These are phyloP conservation scores for Heliconius cydno DNA, from an alignment of 2,888 invertebrate species.

Conservation along the genomic window DNA sequence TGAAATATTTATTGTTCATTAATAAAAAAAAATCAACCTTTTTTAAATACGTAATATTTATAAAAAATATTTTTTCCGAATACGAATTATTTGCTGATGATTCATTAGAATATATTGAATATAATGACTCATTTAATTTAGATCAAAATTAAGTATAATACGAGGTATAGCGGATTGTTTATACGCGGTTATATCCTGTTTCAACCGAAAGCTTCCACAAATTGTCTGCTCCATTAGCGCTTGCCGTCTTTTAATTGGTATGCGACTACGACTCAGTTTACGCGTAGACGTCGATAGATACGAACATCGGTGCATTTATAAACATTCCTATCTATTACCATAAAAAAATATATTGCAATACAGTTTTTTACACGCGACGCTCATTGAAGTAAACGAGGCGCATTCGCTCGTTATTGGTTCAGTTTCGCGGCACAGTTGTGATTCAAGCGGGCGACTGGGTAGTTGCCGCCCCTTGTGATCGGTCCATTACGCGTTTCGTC, in stretches of 20 bases:
- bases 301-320: constrained; percentile 45
- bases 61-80: background rate
- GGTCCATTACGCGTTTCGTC: constrained; percentile 51
- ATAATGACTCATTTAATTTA: background rate
- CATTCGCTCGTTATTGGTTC: constrained; percentile 49
- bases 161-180: constrained; percentile 39
- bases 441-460: constrained; percentile 63
- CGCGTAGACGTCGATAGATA: constrained; percentile 56
- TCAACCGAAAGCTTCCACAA: constrained; percentile 71
- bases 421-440: constrained; percentile 64
- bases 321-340: constrained; percentile 3
- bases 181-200: constrained; percentile 79
- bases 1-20: background rate
- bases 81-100: background rate
- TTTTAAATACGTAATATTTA: background rate
- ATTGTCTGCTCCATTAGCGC: constrained; percentile 66
- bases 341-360: constrained; percentile 16
- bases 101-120: background rate
- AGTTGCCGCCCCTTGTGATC: constrained; percentile 58
- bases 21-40: background rate
- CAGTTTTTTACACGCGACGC: constrained; percentile 24
- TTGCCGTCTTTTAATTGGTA: constrained; percentile 72
- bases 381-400: constrained; percentile 37
- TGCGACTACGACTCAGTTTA: constrained; percentile 63
- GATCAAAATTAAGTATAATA: constrained; percentile 30